Conservation (phyloP, 2,888 invertebrate genomes). For the Parnassius glacialis region DNA sequence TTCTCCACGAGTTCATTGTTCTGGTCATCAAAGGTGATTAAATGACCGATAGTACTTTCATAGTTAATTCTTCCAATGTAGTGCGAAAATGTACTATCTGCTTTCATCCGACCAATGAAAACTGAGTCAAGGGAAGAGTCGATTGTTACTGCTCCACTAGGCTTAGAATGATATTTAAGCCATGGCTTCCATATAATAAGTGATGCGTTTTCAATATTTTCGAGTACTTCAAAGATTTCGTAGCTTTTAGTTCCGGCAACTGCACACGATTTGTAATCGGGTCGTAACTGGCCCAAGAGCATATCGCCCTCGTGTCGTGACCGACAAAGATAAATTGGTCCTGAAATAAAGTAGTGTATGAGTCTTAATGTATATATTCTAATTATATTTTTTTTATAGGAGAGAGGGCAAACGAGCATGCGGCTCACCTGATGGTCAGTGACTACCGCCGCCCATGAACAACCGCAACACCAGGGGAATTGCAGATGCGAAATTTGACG, state of each 20-base stretch:
- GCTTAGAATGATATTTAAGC: constrained; percentile 84
- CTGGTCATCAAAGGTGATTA: constrained; percentile 84
- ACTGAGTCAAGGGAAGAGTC: constrained; percentile 65
- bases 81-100: constrained; percentile 68
- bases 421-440: no score
- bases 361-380: neutral
- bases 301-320: constrained; percentile 86
- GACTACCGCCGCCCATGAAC: no score
- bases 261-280: constrained; percentile 82
- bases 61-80: constrained; percentile 87
- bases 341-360: constrained; percentile 41
- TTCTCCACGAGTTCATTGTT: constrained; percentile 78
- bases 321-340: constrained; percentile 86
- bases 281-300: constrained; percentile 85
- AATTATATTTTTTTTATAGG: no score
- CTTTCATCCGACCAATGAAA: constrained; percentile 64
- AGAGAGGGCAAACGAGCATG: no score
- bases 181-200: constrained; percentile 89
- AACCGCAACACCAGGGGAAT: no score
- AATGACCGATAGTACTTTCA: constrained; percentile 83
- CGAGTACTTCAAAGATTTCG: constrained; percentile 85
- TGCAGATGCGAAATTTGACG: no score
- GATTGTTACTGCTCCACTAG: constrained; percentile 85
- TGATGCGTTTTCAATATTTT: constrained; percentile 89
- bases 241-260: constrained; percentile 83